Conservation (phyloP, 1,140 invertebrate species). For the Drosophila aff. region DNA sequence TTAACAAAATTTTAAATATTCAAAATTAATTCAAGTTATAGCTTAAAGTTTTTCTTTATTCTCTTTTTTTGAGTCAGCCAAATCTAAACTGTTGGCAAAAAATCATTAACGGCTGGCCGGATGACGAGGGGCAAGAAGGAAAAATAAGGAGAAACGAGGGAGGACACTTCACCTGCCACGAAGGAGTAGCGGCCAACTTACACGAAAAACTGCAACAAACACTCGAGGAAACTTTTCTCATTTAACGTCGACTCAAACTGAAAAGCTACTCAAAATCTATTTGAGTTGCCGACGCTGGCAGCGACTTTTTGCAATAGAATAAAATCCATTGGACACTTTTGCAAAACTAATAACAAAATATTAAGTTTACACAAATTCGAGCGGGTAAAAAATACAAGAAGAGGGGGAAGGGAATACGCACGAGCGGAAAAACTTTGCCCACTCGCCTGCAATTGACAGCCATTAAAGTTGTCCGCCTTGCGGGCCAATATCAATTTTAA, state of each 20-base stretch:
- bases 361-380: conserved; percentile 72
- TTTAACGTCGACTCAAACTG: conserved; percentile 77
- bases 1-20: no score
- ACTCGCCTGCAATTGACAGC: conserved; percentile 58
- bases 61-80: conserved; percentile 3
- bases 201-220: conserved; percentile 79
- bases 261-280: conserved; percentile 83
- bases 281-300: conserved; percentile 48
- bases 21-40: no score
- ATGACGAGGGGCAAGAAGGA: conserved; percentile 11
- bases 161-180: conserved; percentile 57
- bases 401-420: neutral
- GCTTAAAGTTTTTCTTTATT: neutral
- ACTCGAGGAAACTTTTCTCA: conserved; percentile 77
- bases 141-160: conserved; percentile 5
- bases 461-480: conserved; percentile 65
- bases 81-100: conserved; percentile 59
- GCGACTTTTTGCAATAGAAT: conserved; percentile 28
- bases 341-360: conserved; percentile 75
- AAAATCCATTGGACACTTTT: conserved; percentile 69
- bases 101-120: conserved; percentile 61
- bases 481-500: conserved; percentile 74
- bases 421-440: conserved; percentile 45
- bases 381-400: neutral
- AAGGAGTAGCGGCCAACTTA: conserved; percentile 39